These are phyloP conservation scores for Philonicus albiceps DNA, from an alignment of 2,888 invertebrate genomes.

Conservation along the genomic window DNA sequence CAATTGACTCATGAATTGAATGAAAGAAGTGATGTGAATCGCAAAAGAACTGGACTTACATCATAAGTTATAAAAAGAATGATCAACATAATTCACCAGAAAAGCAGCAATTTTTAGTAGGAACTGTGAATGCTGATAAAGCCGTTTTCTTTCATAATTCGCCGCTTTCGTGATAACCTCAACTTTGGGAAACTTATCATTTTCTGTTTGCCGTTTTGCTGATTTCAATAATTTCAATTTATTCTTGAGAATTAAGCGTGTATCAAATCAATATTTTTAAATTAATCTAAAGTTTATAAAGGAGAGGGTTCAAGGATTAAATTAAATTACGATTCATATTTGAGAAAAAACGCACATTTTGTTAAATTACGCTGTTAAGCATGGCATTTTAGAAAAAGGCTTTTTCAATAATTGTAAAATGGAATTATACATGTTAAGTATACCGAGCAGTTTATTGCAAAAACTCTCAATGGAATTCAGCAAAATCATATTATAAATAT, in stretches of 20 bases:
- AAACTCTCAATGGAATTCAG: too few species aligned
- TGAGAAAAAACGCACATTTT: not conserved
- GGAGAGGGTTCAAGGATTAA: not conserved
- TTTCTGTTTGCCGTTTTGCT: not conserved
- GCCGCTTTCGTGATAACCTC: not conserved
- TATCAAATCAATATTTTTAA: not conserved
- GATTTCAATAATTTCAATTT: not conserved
- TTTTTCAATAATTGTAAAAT: too few species aligned
- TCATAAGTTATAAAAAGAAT: not conserved
- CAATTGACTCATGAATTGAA: not conserved
- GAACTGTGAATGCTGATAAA: not conserved
- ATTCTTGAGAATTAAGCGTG: not conserved
- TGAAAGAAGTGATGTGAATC: not conserved
- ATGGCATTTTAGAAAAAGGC: not conserved
- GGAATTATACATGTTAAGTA: too few species aligned
- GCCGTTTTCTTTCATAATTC: not conserved
- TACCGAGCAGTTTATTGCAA: too few species aligned
- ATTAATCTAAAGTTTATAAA: not conserved
- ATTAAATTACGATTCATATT: not conserved
- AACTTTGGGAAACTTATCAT: not conserved
- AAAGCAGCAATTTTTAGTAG: not conserved
- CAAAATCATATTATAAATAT: too few species aligned
- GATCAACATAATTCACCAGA: not conserved
- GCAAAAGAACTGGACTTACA: not conserved
- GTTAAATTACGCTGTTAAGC: not conserved